These are phyloP conservation scores for Meteorus colon DNA, from an alignment of 2,888 invertebrate species.

Conservation along the genomic window DNA sequence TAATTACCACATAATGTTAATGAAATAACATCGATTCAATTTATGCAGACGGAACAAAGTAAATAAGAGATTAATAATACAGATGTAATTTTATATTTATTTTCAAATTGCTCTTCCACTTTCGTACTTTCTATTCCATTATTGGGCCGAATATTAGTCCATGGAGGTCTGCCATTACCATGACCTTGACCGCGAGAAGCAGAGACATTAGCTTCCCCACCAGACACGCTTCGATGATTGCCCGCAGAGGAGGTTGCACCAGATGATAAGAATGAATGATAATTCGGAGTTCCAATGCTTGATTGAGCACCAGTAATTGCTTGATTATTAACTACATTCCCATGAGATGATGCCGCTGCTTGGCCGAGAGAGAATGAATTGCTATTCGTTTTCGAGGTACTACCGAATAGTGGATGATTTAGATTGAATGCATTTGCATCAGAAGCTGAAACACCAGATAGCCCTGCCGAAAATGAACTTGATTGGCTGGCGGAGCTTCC, in stretches of 20 bases:
- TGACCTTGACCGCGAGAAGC: conserved; percentile 40
- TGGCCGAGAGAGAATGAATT: conserved; percentile 61
- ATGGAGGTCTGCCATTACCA: conserved; percentile 45
- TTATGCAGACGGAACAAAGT: not conserved
- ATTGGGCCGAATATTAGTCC: conserved; percentile 52
- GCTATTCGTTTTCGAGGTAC: conserved; percentile 55
- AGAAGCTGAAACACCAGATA: conserved; percentile 60
- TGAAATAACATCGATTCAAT: not conserved
- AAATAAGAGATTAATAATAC: not conserved
- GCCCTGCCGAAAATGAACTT: conserved; percentile 61
- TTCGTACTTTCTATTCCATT: conserved; percentile 47
- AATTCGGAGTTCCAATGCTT: conserved; percentile 52
- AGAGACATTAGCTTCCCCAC: conserved; percentile 38
- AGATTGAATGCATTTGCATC: conserved; percentile 60
- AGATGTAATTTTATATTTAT: not conserved
- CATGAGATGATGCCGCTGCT: conserved; percentile 61
- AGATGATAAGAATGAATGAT: conserved; percentile 57
- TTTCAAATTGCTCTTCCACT: not conserved
- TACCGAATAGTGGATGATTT: conserved; percentile 60
- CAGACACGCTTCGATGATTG: conserved; percentile 45
- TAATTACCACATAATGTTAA: not conserved
- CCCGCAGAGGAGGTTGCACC: conserved; percentile 50
- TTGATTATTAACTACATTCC: conserved; percentile 61
- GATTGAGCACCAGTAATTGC: conserved; percentile 62
- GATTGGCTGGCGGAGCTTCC: conserved; percentile 63